Conservation (phyloP, 2,797 vertebrate genomes). For the Dallia pectoralis region DNA sequence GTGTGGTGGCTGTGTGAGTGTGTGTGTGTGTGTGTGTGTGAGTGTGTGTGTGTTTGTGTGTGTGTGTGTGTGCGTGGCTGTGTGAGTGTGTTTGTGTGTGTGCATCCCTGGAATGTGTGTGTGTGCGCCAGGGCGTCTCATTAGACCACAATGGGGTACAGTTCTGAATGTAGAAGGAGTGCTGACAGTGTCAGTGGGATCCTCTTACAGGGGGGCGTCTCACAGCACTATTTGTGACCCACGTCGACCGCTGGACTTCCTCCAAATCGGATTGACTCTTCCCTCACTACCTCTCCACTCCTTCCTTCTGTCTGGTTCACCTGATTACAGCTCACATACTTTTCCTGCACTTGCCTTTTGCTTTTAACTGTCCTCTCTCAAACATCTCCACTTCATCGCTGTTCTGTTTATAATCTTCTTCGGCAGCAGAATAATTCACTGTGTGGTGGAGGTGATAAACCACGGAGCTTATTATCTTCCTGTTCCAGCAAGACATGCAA, state of each 20-base stretch:
- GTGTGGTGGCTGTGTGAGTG: not conserved
- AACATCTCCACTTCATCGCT: not conserved
- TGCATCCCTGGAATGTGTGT: too few relatives aligned
- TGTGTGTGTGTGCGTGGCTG: too few relatives aligned
- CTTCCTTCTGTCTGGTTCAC: not conserved
- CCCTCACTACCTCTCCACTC: not conserved
- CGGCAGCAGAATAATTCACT: too few relatives aligned
- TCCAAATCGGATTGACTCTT: not conserved
- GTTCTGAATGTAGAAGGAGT: constrained; percentile 67
- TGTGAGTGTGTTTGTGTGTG: too few relatives aligned
- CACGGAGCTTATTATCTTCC: too few relatives aligned
- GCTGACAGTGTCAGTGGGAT: constrained; percentile 50
- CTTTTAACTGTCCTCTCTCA: not conserved
- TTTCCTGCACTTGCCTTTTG: not conserved
- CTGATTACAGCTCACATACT: too few relatives aligned
- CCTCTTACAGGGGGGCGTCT: constrained; percentile 55
- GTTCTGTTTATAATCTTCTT: too few relatives aligned
- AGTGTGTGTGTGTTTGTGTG: constrained; percentile 2
- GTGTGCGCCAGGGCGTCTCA: constrained; percentile 51
- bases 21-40: not conserved
- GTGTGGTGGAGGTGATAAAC: too few relatives aligned
- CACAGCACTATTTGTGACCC: not conserved
- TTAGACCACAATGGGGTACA: constrained; percentile 76
- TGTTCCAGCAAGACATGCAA: too few relatives aligned
- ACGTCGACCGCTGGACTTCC: not conserved